These are phyloP conservation scores for Pristionchus fissidentatus DNA, from an alignment of 2,888 invertebrate species.

Conservation along the genomic window DNA sequence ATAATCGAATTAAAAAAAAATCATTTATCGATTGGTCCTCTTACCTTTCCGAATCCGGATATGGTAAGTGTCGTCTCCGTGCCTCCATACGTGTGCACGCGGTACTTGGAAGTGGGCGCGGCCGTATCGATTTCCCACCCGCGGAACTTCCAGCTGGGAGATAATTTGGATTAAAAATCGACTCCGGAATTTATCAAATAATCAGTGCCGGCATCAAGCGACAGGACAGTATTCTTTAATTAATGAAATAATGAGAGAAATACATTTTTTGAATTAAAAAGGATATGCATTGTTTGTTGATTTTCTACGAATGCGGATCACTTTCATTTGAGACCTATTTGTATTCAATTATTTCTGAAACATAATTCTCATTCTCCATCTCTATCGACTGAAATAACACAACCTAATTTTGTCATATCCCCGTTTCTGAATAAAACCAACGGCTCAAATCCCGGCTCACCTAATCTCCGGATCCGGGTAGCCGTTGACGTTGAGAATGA, in stretches of 20 bases:
- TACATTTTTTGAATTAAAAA: no score
- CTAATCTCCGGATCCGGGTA: conserved; percentile 92
- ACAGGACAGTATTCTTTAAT: neutral
- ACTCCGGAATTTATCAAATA: conserved; percentile 72
- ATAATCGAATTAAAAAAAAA: no score
- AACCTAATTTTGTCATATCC: neutral
- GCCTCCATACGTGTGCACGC: conserved; percentile 72
- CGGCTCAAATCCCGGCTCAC: conserved; percentile 76
- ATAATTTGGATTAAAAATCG: neutral
- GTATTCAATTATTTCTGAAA: no score
- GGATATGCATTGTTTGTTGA: no score
- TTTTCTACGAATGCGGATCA: neutral
- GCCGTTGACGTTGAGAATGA: conserved; percentile 95
- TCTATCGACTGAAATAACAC: conserved; percentile 54
- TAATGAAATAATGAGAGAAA: no score
- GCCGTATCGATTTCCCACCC: conserved; percentile 73
- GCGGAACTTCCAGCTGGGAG: conserved; percentile 63
- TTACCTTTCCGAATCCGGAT: conserved; percentile 71
- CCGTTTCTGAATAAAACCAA: conserved; percentile 80
- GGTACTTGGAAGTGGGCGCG: conserved; percentile 66
- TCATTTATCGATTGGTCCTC: neutral
- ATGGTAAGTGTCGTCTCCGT: conserved; percentile 76
- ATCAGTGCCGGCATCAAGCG: neutral
- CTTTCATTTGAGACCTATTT: no score
- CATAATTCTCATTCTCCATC: no score